Conservation (phyloP, 2,113 vertebrate genomes). For the Crypturellus undulatus region DNA sequence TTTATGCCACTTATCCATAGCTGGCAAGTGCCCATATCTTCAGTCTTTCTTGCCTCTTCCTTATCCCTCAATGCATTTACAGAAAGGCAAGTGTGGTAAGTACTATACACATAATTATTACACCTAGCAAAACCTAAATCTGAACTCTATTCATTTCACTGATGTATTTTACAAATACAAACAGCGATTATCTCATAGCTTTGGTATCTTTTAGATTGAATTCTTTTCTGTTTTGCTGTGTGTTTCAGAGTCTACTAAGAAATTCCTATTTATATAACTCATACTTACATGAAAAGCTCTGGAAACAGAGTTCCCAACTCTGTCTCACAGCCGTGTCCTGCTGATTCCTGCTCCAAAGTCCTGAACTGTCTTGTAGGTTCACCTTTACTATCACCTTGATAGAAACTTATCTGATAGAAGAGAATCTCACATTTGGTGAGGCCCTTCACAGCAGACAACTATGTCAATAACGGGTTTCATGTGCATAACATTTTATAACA, state of each 20-base stretch:
- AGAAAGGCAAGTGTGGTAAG: neutral
- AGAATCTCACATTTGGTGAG: neutral
- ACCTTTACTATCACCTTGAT: neutral
- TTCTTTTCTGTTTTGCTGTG: neutral
- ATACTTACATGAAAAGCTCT: neutral
- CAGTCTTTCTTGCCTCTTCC: neutral
- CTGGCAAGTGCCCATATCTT: neutral
- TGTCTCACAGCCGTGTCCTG: accelerated
- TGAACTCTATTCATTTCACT: neutral
- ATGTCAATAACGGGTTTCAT: neutral
- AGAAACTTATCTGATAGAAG: neutral
- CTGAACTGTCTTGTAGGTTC: neutral
- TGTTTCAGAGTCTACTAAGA: neutral
- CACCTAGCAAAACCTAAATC: accelerated
- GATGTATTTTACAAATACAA: neutral
- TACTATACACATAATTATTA: neutral
- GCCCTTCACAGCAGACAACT: neutral
- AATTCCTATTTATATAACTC: neutral
- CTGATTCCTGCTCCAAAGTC: neutral
- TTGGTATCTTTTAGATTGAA: neutral
- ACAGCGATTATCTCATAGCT: accelerated
- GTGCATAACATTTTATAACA: too few species aligned
- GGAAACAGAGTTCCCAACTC: neutral
- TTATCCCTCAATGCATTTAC: neutral
- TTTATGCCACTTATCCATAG: neutral